Percentiles rank a stretch among this genome's conserved stretches.
These are phyloP conservation scores for Barnardius zonarius DNA, from an alignment of 2,113 vertebrate genomes.

Conservation along the genomic window DNA sequence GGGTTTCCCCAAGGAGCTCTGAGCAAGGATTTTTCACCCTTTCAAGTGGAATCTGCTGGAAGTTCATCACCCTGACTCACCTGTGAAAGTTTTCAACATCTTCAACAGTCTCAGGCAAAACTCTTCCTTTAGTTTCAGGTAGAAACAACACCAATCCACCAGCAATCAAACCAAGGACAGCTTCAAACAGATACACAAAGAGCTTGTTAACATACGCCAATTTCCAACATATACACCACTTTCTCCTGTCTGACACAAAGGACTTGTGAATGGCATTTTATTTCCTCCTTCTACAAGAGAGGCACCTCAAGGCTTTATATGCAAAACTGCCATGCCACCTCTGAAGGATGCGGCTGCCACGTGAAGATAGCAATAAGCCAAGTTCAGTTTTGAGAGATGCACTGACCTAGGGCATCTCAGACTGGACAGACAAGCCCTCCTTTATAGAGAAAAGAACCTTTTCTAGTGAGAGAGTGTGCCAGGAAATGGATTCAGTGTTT, in stretches of 20 bases:
- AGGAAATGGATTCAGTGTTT: background rate
- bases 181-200: conserved; percentile 56
- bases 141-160: conserved; percentile 82
- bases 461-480: background rate
- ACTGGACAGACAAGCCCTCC: background rate
- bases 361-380: background rate
- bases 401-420: background rate
- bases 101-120: conserved; percentile 85
- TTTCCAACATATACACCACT: background rate
- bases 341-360: background rate
- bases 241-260: background rate
- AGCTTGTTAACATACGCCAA: background rate
- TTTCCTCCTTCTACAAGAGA: background rate
- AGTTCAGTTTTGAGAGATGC: background rate
- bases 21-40: background rate
- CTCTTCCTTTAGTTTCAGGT: conserved; percentile 85
- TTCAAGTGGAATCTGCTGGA: background rate
- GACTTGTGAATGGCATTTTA: background rate
- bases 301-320: background rate
- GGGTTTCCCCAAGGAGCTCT: background rate
- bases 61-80: conserved; percentile 46
- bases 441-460: background rate
- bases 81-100: conserved; percentile 81
- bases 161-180: conserved; percentile 78
- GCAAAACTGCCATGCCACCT: background rate